Conservation (phyloP, 2,888 invertebrate genomes). For the Cremastobaeus sp. region DNA sequence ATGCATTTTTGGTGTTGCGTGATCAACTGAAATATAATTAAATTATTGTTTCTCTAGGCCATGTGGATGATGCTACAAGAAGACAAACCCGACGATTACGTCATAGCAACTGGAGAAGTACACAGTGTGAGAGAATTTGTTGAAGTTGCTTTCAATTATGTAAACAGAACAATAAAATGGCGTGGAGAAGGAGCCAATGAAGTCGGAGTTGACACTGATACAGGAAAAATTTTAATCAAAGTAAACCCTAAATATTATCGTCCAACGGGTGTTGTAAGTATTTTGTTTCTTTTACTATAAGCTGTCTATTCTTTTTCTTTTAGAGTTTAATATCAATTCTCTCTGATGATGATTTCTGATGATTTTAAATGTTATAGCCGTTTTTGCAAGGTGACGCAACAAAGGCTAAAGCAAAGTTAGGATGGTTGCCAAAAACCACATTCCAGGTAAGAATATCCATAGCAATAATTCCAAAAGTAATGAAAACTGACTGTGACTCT, state of each 20-base stretch:
- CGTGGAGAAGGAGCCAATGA: slow-evolving; percentile 91
- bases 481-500: not conserved
- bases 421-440: slow-evolving; percentile 92
- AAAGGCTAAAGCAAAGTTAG: slow-evolving; percentile 91
- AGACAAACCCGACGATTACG: slow-evolving; percentile 94
- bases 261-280: slow-evolving; percentile 96
- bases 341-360: too few species aligned
- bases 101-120: slow-evolving; percentile 96
- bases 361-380: slow-evolving; percentile 85
- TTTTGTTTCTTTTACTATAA: slow-evolving; percentile 10
- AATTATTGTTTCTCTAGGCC: slow-evolving; percentile 81
- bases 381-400: slow-evolving; percentile 94
- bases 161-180: slow-evolving; percentile 91
- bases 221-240: slow-evolving; percentile 88
- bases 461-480: slow-evolving; percentile 21
- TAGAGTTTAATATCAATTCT: slow-evolving; percentile 7
- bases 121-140: slow-evolving; percentile 98
- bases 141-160: slow-evolving; percentile 91
- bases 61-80: slow-evolving; percentile 99
- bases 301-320: not conserved
- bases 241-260: slow-evolving; percentile 97
- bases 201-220: slow-evolving; percentile 84
- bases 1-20: not conserved
- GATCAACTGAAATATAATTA: slow-evolving; percentile 1
- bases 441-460: slow-evolving; percentile 80